Conservation (phyloP, 2,797 vertebrate species). For the Decapterus maruadsi region DNA sequence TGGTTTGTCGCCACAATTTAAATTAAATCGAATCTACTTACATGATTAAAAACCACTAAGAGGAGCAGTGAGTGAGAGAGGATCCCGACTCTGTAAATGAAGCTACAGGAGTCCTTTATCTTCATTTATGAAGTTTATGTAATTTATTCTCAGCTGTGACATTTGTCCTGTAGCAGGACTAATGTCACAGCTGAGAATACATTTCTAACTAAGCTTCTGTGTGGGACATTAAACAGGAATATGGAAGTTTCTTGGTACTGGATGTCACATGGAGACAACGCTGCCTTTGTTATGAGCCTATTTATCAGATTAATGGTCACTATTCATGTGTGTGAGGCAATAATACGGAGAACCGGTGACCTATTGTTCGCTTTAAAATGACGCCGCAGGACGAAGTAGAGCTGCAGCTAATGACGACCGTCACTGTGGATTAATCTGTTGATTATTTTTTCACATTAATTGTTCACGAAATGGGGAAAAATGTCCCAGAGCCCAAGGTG, state of each 20-base stretch:
- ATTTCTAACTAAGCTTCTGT: too few species aligned
- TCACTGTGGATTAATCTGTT: neutral
- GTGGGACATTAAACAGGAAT: too few species aligned
- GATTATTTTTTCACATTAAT: constrained; percentile 6
- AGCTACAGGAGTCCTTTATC: too few species aligned
- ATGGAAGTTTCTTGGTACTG: too few species aligned
- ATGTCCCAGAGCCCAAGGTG: neutral
- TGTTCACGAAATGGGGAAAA: neutral
- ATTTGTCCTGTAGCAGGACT: too few species aligned
- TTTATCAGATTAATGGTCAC: neutral
- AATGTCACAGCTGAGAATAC: too few species aligned
- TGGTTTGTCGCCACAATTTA: neutral
- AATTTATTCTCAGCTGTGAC: too few species aligned
- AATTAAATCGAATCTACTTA: neutral
- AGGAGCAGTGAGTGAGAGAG: neutral
- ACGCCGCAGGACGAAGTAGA: neutral
- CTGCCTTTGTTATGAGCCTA: neutral
- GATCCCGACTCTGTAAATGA: neutral
- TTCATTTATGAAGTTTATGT: too few species aligned
- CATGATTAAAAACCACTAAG: neutral
- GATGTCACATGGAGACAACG: neutral
- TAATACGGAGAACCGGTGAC: neutral
- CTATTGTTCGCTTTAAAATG: neutral
- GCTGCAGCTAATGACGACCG: neutral
- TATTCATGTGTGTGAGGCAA: neutral